phyloP scores from a whole-genome alignment of 2,113 vertebrate species.

The Pseudois nayaur region DNA sequence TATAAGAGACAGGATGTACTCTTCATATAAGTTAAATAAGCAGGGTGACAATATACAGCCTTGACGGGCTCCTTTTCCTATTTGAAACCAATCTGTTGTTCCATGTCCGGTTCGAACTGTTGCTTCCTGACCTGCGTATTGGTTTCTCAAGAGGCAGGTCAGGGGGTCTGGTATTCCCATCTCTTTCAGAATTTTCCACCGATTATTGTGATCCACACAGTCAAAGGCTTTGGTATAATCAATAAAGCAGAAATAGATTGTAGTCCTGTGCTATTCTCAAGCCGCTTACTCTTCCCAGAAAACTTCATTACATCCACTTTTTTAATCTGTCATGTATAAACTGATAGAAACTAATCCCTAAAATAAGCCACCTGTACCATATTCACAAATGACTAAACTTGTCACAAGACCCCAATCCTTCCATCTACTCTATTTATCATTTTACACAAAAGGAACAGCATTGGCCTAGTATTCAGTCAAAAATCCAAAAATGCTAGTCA shows the following conservation, averaged over 20 bases:
- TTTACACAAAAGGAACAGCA: not conserved
- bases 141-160: no score
- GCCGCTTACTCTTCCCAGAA: not conserved
- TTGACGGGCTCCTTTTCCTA: accelerated
- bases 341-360: not conserved
- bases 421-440: not conserved
- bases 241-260: not conserved
- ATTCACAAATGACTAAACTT: not conserved
- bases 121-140: no score
- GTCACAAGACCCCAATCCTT: not conserved
- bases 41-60: no score
- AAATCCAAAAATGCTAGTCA: not conserved
- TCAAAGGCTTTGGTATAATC: no score
- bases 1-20: no score
- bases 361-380: not conserved
- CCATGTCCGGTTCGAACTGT: no score
- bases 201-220: no score
- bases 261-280: not conserved
- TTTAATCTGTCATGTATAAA: not conserved
- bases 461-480: not conserved
- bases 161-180: no score
- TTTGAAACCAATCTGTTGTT: no score
- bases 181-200: no score
- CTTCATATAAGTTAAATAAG: no score
- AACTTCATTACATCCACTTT: not conserved